These are phyloP conservation scores for Hassar affinis DNA, from an alignment of 2,113 vertebrate genomes.

Conservation along the genomic window DNA sequence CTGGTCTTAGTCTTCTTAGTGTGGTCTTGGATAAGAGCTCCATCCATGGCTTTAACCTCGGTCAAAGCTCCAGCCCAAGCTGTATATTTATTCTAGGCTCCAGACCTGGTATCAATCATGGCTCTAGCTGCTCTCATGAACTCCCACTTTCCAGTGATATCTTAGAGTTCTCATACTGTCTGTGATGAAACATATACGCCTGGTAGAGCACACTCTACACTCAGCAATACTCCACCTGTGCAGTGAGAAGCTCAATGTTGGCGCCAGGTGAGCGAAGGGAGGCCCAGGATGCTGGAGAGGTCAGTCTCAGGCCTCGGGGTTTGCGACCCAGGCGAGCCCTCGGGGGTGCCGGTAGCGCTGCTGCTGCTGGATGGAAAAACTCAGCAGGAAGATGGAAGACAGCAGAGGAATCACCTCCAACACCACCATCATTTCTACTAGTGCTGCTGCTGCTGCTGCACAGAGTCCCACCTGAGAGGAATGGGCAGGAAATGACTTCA, in stretches of 20 bases:
- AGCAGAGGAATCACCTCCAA: slow-evolving; percentile 58
- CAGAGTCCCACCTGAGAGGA: slow-evolving; percentile 55
- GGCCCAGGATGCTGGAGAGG: slow-evolving; percentile 90
- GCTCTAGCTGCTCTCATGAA: not conserved
- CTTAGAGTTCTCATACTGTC: not conserved
- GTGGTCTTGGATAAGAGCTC: not conserved
- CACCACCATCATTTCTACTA: slow-evolving; percentile 44
- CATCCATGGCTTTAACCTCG: not conserved
- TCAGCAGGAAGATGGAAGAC: slow-evolving; percentile 80
- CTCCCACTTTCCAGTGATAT: not conserved
- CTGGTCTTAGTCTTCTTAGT: no score
- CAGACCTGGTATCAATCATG: not conserved
- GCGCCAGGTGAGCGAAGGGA: slow-evolving; percentile 83
- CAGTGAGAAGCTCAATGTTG: slow-evolving; percentile 83
- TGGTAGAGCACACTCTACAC: not conserved
- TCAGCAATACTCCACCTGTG: slow-evolving; percentile 76
- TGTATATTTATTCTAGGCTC: not conserved
- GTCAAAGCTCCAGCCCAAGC: not conserved
- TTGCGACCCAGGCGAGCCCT: slow-evolving; percentile 70
- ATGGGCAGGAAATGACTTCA: not conserved
- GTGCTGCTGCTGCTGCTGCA: slow-evolving; percentile 52
- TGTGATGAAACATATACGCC: not conserved
- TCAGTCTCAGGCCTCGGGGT: slow-evolving; percentile 78
- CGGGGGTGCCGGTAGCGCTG: slow-evolving; percentile 68
- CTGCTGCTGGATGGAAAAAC: slow-evolving; percentile 84